These are phyloP conservation scores for Empidonax traillii DNA, from an alignment of 2,113 vertebrate species.

Conservation along the genomic window DNA sequence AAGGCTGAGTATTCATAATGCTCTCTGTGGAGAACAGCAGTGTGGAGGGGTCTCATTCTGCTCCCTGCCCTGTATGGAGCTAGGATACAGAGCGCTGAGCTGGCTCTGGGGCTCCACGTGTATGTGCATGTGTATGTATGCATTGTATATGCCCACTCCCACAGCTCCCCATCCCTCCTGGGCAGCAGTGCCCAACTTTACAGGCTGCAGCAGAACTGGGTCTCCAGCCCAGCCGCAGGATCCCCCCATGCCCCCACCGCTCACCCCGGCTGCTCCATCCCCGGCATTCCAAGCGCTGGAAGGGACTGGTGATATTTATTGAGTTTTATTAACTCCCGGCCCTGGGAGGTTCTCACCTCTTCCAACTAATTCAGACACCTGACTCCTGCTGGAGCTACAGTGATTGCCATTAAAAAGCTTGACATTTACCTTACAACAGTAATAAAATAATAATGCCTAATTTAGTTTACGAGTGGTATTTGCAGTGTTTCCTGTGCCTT, in stretches of 20 bases:
- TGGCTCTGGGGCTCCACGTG: background rate
- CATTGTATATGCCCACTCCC: background rate
- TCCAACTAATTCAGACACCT: background rate
- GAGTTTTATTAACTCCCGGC: conserved; percentile 52
- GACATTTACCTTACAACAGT: conserved; percentile 63
- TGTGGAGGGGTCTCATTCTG: background rate
- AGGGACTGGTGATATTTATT: conserved; percentile 12
- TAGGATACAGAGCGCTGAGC: rapidly evolving
- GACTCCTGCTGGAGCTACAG: conserved; percentile 6
- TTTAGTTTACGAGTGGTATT: conserved; percentile 55
- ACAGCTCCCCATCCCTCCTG: background rate
- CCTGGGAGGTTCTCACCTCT: conserved; percentile 10
- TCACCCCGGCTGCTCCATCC: background rate
- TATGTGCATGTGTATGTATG: no score
- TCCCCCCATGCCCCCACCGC: rapidly evolving
- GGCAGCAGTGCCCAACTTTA: background rate
- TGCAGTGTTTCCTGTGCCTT: conserved; percentile 42
- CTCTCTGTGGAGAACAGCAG: rapidly evolving
- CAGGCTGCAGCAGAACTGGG: background rate
- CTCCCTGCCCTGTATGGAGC: background rate
- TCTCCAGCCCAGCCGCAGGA: background rate
- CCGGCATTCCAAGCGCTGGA: background rate
- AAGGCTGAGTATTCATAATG: rapidly evolving
- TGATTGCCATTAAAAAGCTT: conserved; percentile 53
- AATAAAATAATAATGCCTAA: conserved; percentile 63